phyloP scores from a whole-genome alignment of 1,140 invertebrate genomes.

The Mizuhopecten yessoensis region DNA sequence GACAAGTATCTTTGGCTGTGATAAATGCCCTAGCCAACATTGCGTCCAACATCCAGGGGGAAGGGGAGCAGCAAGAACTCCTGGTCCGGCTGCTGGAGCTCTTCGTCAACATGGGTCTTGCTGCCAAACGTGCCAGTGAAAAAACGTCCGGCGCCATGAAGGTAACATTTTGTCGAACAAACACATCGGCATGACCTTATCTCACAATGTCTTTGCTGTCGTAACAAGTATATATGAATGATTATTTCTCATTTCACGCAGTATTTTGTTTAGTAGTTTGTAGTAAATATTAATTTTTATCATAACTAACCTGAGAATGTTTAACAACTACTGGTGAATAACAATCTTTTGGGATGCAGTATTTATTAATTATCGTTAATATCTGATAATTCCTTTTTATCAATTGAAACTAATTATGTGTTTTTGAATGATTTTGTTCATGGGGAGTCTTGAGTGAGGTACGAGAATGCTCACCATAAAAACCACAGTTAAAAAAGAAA shows the following conservation, averaged over 20 bases:
- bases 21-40: constrained; percentile 89
- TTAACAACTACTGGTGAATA: too few relatives aligned
- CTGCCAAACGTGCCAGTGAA: constrained; percentile 96
- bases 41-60: constrained; percentile 95
- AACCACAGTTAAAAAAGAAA: too few relatives aligned
- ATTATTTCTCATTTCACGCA: background rate
- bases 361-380: too few relatives aligned
- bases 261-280: background rate
- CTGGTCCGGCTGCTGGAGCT: constrained; percentile 95
- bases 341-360: too few relatives aligned
- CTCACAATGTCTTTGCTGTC: background rate
- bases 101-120: constrained; percentile 98
- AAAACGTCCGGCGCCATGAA: constrained; percentile 89
- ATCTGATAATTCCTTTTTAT: too few relatives aligned
- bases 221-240: too few relatives aligned
- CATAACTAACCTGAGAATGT: background rate
- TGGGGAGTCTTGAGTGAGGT: too few relatives aligned
- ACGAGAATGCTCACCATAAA: too few relatives aligned
- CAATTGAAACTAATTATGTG: too few relatives aligned
- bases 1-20: constrained; percentile 96
- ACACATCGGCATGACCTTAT: background rate
- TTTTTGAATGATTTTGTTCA: too few relatives aligned
- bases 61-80: constrained; percentile 93
- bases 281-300: background rate
- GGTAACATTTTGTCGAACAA: constrained; percentile 79